Conservation (phyloP, 2,888 invertebrate species). For the Xestia rhomboidea region DNA sequence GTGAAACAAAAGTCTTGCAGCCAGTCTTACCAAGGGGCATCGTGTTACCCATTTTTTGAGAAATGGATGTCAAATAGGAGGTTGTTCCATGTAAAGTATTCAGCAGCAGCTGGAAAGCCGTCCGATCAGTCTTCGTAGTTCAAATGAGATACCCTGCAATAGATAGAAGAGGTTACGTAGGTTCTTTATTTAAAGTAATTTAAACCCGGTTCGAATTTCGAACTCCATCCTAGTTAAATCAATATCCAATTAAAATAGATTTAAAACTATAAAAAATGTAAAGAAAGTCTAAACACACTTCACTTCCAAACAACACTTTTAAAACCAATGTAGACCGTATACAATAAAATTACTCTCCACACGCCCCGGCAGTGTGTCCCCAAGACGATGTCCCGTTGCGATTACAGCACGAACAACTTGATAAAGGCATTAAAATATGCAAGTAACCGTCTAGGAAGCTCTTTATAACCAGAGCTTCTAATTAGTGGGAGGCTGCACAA, state of each 20-base stretch:
- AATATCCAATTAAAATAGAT: background rate
- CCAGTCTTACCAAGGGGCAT: background rate
- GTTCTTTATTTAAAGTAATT: background rate
- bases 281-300: background rate
- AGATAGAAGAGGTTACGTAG: background rate
- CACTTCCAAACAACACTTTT: background rate
- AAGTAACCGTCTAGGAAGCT: slow-evolving; percentile 74
- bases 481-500: slow-evolving; percentile 66
- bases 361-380: slow-evolving; percentile 68
- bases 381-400: slow-evolving; percentile 74
- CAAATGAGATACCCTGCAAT: background rate
- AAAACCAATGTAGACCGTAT: background rate
- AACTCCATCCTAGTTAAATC: background rate
- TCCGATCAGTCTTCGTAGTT: background rate
- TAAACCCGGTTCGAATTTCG: background rate
- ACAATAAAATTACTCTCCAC: slow-evolving; percentile 7
- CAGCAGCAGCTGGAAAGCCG: background rate
- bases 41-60: background rate
- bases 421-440: slow-evolving; percentile 86
- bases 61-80: background rate
- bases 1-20: background rate
- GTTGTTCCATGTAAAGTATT: background rate
- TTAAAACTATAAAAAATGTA: background rate
- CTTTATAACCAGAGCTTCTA: slow-evolving; percentile 65
- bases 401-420: slow-evolving; percentile 75